Evolutionary conservation across 37 sponge, comb jelly and placozoan species (phyloP).

Genomic region (Lycopodina hypogea): DNA sequence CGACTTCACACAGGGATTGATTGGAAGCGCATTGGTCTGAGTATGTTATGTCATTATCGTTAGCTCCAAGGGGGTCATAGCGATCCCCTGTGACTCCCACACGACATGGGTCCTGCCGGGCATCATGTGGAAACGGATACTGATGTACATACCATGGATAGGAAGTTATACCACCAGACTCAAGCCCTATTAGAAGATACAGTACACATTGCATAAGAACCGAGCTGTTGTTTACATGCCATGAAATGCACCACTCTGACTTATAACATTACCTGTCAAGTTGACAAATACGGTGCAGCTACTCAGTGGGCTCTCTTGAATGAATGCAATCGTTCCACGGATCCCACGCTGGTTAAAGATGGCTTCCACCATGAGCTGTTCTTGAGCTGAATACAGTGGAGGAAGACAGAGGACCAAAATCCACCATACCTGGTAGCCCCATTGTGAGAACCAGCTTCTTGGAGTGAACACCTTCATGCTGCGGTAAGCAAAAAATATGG

Average conservation of each 20-base stretch:
- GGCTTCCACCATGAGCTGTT: constrained; percentile 16
- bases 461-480: not conserved
- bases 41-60: not conserved
- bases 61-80: constrained; percentile 57
- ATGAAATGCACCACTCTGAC: too few species aligned
- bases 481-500: not conserved
- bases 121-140: constrained; percentile 32
- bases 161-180: not conserved
- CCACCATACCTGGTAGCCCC: not conserved
- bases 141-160: constrained; percentile 62
- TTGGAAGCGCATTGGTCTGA: not conserved
- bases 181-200: constrained; percentile 15
- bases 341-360: constrained; percentile 54
- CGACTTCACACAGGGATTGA: constrained; percentile 45
- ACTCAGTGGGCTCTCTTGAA: constrained; percentile 18
- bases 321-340: constrained; percentile 51
- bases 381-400: not conserved
- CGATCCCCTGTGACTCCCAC: constrained; percentile 20
- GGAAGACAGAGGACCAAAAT: constrained; percentile 7
- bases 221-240: not conserved
- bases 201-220: too few species aligned
- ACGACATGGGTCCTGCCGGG: constrained; percentile 18
- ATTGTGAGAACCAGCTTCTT: not conserved
- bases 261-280: constrained; percentile 20
- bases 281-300: constrained; percentile 21